These are phyloP conservation scores for Sinocyclocheilus anshuiensis DNA, from an alignment of 2,113 vertebrate genomes.

Conservation along the genomic window DNA sequence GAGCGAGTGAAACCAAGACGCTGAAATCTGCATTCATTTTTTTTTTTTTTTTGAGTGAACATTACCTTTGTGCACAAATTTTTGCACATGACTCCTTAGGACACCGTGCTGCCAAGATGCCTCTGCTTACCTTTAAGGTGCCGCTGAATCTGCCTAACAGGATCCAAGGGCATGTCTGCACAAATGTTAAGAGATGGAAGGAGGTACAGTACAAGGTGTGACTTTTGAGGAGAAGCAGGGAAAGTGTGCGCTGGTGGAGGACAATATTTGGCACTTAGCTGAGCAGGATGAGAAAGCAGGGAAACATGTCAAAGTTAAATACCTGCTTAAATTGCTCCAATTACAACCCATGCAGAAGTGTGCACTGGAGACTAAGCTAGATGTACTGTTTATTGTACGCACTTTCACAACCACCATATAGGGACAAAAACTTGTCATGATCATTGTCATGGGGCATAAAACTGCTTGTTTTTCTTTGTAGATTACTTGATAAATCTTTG, in stretches of 20 bases:
- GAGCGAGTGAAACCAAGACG: background rate
- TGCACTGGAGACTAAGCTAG: background rate
- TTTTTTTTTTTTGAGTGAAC: background rate
- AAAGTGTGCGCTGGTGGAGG: constrained; percentile 34
- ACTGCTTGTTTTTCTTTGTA: background rate
- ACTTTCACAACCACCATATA: background rate
- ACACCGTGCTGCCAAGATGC: constrained; percentile 15
- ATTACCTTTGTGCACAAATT: constrained; percentile 19
- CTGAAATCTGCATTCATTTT: background rate
- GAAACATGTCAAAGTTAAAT: constrained; percentile 22
- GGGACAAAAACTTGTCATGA: background rate
- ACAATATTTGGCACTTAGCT: constrained; percentile 12
- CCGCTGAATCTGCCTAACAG: constrained; percentile 19
- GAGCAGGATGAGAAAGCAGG: background rate
- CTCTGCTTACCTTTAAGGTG: background rate
- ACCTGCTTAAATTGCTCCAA: background rate
- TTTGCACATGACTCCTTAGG: constrained; percentile 1
- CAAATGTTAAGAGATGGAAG: constrained; percentile 27
- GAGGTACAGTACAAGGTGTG: constrained; percentile 9
- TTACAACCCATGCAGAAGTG: background rate
- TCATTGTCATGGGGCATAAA: background rate
- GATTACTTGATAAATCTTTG: background rate
- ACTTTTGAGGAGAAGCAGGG: constrained; percentile 20
- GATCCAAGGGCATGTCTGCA: constrained; percentile 49
- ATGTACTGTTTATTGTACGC: background rate